Evolutionary conservation across 2,797 vertebrate species (phyloP).

Genomic region (Acanthurus leucopareius): DNA sequence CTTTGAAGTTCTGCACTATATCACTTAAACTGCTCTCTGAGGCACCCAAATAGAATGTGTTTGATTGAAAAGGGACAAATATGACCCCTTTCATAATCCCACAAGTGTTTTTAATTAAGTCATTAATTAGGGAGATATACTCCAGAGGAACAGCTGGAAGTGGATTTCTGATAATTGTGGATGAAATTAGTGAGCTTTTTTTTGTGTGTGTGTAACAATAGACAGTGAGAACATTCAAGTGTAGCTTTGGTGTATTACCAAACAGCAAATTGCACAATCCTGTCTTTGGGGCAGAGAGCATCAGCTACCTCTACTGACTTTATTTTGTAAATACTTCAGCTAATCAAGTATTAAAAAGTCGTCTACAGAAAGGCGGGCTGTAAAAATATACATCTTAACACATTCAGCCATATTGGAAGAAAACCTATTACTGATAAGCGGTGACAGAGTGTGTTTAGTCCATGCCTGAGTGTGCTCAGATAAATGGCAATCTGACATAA

Average conservation of each 20-base stretch:
- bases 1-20: constrained; percentile 53
- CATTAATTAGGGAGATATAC: constrained; percentile 81
- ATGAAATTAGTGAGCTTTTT: constrained; percentile 51
- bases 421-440: constrained; percentile 21
- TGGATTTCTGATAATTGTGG: constrained; percentile 61
- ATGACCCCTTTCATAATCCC: constrained; percentile 73
- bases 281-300: not conserved
- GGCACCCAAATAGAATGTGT: constrained; percentile 54
- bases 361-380: not conserved
- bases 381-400: not conserved
- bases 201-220: constrained; percentile 43
- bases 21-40: constrained; percentile 50
- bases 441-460: constrained; percentile 33
- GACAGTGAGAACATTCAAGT: constrained; percentile 37
- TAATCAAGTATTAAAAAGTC: constrained; percentile 16
- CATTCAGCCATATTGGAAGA: not conserved
- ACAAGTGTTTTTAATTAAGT: constrained; percentile 83
- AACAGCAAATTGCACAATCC: not conserved
- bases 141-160: constrained; percentile 65
- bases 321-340: not conserved
- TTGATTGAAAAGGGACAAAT: constrained; percentile 80
- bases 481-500: constrained; percentile 66
- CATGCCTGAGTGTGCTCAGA: constrained; percentile 52
- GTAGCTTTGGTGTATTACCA: constrained; percentile 14
- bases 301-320: constrained; percentile 3